A percentile compares a stretch with the other conserved stretches of the same genome.
These are phyloP conservation scores for Characodon lateralis DNA, from an alignment of 2,797 vertebrate genomes.

Conservation along the genomic window DNA sequence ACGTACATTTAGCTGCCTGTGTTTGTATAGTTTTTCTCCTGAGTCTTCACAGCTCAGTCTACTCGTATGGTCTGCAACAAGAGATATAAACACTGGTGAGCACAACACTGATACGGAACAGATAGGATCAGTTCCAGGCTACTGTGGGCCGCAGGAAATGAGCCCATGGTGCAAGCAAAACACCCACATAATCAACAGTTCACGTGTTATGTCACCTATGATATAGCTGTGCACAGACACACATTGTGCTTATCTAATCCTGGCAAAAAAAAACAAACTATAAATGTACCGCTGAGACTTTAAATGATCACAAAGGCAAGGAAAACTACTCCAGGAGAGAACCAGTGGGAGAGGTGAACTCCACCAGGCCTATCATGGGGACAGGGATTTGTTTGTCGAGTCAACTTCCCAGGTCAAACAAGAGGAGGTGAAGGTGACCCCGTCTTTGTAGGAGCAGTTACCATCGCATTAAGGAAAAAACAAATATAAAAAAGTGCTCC, in stretches of 20 bases:
- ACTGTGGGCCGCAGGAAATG: constrained; percentile 72
- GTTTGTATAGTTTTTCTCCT: background rate
- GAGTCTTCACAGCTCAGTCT: constrained; percentile 30
- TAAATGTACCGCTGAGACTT: constrained; percentile 32
- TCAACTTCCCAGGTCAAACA: constrained; percentile 27
- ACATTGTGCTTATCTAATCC: constrained; percentile 44
- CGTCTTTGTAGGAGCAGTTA: background rate
- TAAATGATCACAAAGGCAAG: constrained; percentile 46
- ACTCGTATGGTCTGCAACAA: constrained; percentile 36
- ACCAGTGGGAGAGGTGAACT: constrained; percentile 27
- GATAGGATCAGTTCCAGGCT: constrained; percentile 62
- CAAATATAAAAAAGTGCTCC: background rate
- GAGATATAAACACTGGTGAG: constrained; percentile 52
- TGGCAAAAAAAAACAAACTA: constrained; percentile 19
- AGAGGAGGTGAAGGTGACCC: constrained; percentile 37
- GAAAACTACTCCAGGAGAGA: constrained; percentile 35
- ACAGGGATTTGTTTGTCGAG: constrained; percentile 33
- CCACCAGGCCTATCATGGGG: constrained; percentile 31
- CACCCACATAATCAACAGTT: background rate
- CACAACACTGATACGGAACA: constrained; percentile 51
- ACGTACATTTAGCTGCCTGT: background rate
- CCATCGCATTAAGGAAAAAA: background rate
- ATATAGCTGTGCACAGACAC: constrained; percentile 13
- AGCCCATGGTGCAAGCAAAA: constrained; percentile 51
- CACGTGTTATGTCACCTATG: constrained; percentile 8